A percentile compares a stretch with the other conserved stretches of the same genome.
phyloP scores from a whole-genome alignment of 2,113 vertebrate genomes.

The Ailurus styani region DNA sequence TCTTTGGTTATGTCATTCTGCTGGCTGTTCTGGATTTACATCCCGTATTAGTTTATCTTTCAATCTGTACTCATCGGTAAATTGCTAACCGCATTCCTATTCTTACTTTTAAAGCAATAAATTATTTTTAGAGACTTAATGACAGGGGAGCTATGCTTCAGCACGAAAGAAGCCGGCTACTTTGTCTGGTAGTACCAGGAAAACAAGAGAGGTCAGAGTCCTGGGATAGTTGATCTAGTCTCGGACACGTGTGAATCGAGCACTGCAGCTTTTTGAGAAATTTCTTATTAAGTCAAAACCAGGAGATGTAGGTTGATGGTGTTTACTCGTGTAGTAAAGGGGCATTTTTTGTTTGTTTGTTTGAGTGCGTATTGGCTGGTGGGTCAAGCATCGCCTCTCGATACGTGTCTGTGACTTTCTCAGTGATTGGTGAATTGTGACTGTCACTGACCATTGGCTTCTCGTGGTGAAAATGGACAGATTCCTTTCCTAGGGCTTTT shows the following conservation, averaged over 20 bases:
- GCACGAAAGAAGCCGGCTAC: not conserved
- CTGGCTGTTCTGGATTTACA: conserved; percentile 18
- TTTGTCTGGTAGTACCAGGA: conserved; percentile 13
- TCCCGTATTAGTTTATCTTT: conserved; percentile 30
- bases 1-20: not conserved
- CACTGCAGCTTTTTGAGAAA: not conserved
- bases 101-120: conserved; percentile 59
- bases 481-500: not conserved
- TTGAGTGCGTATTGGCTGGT: not conserved
- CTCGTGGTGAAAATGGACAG: not conserved
- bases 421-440: not conserved
- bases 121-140: conserved; percentile 60
- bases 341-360: not conserved
- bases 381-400: not conserved
- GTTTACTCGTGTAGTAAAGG: not conserved
- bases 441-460: not conserved
- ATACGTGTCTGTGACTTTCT: not conserved
- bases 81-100: conserved; percentile 32
- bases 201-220: not conserved
- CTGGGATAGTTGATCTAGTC: not conserved
- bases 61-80: conserved; percentile 22
- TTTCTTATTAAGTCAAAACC: not conserved
- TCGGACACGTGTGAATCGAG: not conserved
- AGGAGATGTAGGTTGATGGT: not conserved
- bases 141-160: conserved; percentile 33